Evolutionary conservation across 2,797 vertebrate species (phyloP).

Genomic region (Sylvilagus floridanus): DNA sequence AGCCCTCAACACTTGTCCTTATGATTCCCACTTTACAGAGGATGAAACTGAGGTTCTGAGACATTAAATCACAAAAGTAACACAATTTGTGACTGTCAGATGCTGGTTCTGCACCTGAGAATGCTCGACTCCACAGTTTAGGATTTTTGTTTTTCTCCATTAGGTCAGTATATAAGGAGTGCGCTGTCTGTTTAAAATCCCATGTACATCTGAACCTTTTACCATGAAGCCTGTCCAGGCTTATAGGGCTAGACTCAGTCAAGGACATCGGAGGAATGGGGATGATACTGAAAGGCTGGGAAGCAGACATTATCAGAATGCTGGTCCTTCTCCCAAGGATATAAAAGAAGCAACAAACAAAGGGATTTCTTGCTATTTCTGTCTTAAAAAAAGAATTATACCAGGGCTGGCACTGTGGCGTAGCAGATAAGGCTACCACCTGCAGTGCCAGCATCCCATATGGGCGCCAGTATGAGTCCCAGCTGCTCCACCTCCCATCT

Average conservation of each 20-base stretch:
- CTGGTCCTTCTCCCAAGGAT: neutral
- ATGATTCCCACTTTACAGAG: neutral
- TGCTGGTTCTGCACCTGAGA: neutral
- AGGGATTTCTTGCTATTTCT: neutral
- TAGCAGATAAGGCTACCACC: too few relatives aligned
- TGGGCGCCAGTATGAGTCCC: too few relatives aligned
- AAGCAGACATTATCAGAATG: neutral
- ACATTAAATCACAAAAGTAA: neutral
- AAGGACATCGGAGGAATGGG: neutral
- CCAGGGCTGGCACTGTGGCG: too few relatives aligned
- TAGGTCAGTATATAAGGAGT: neutral
- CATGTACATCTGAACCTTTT: neutral
- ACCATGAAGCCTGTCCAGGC: neutral
- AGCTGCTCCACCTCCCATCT: too few relatives aligned
- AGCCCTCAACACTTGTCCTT: too few relatives aligned
- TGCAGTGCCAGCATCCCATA: too few relatives aligned
- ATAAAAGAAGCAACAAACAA: neutral
- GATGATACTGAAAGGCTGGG: neutral
- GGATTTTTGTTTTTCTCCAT: neutral
- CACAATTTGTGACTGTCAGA: neutral
- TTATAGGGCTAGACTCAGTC: neutral
- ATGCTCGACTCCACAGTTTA: neutral
- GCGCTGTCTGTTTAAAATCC: neutral
- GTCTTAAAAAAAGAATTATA: neutral
- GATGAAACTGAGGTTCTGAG: neutral